These are phyloP conservation scores for Scelioninae gen. 1 DNA, from an alignment of 2,888 invertebrate genomes.

Conservation along the genomic window DNA sequence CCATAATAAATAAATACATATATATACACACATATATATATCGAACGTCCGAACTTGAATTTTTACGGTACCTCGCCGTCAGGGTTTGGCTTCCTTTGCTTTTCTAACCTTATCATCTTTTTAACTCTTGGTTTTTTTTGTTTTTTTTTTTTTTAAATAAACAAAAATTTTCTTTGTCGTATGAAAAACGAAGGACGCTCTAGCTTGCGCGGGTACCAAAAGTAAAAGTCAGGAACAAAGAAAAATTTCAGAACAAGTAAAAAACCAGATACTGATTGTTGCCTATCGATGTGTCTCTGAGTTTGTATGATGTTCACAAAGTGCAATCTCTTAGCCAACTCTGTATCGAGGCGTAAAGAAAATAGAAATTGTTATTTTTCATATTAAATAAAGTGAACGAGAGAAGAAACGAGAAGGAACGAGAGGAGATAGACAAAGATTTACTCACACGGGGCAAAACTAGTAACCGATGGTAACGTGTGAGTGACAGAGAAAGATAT, in stretches of 20 bases:
- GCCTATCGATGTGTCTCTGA: conserved; percentile 77
- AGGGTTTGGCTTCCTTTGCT: conserved; percentile 6
- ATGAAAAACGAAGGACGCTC: conserved; percentile 9
- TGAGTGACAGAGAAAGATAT: conserved; percentile 74
- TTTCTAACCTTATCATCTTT: conserved; percentile 6
- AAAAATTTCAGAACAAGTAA: conserved; percentile 15
- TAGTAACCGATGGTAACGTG: conserved; percentile 73
- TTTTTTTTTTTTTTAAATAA: no score
- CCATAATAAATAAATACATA: conserved; percentile 37
- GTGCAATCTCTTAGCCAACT: conserved; percentile 84
- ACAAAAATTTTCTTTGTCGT: no score
- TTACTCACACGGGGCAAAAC: conserved; percentile 38
- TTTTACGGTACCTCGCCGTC: conserved; percentile 22
- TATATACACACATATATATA: no score
- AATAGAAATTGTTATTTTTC: conserved; percentile 84
- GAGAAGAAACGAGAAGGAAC: neutral
- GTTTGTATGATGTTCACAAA: conserved; percentile 84
- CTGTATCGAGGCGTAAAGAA: conserved; percentile 80
- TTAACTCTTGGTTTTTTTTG: conserved; percentile 1
- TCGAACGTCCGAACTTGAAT: conserved; percentile 66
- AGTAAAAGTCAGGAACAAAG: neutral
- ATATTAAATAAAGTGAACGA: conserved; percentile 75
- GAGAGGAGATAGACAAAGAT: conserved; percentile 9
- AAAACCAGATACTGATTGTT: conserved; percentile 48
- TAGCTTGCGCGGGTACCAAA: conserved; percentile 11